Evolutionary conservation across 2,888 invertebrate genomes (phyloP), one percentile per base, ranked within the genome.

Genomic region (Agrotis puta): DNA sequence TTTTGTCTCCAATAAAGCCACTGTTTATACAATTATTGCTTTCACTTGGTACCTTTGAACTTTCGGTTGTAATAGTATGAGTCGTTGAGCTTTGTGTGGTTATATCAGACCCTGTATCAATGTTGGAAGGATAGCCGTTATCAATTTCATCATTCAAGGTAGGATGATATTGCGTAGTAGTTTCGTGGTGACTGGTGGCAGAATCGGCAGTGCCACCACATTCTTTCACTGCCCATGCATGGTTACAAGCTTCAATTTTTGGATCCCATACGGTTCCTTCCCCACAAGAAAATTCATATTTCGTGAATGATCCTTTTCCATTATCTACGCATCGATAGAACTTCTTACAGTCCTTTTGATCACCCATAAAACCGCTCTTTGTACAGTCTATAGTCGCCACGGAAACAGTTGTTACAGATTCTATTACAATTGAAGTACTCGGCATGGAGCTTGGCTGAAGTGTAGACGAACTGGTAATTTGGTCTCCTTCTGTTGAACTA

Each of bases 281-380:
- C 1, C 97, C 97, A 87, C 97, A 97, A 24, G 91, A 89, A 88
- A 97, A 97, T 70, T 96, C 96, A 81, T 96, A 97, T 84, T 95
- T 96, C 1, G 91, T 96, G 77, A 90, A 96, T 20, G 93, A 92
- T 58, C 93, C 94, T 70, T 91, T 91, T 33, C 94, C 95, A 78
- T 95, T 94, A 76, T 94, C 92, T 0, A 97, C 97, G 87, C 98
- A 98, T 83, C 97, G 95, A 82, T 97, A 97, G 91, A 98, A 98
- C 89, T 97, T 97, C 76, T 94, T 96, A 84, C 98, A 98, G 84
- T 97, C 95, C 27, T 92, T 84, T 71, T 71, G 59, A 83, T 91
- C 92, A 86, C 97, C 96, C 86, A 97, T 96, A 87, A 97, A 98
- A 39, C 97, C 97, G 87, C 96, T 97, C 39, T 72, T 67, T 39